Conservation (phyloP, 2,797 vertebrate species). For the Tenualosa thibaudeaui region DNA sequence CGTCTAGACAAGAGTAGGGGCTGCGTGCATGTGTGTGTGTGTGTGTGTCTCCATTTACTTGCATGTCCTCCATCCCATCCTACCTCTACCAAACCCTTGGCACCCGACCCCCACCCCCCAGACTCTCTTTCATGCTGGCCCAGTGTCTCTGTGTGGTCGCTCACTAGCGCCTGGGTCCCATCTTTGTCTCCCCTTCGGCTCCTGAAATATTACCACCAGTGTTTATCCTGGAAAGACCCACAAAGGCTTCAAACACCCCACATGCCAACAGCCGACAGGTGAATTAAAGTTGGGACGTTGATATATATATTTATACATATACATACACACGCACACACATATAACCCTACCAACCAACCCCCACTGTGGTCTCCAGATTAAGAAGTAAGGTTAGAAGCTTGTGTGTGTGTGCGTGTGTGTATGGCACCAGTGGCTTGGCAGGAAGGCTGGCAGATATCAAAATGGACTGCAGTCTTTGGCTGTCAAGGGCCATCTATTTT, state of each 20-base stretch:
- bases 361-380: neutral
- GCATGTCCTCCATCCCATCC: neutral
- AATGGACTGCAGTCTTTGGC: neutral
- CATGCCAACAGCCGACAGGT: neutral
- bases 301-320: neutral
- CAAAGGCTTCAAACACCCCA: neutral
- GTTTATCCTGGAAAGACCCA: neutral
- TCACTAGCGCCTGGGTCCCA: neutral
- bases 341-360: neutral
- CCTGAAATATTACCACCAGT: neutral
- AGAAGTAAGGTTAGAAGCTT: neutral
- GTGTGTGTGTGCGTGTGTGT: neutral
- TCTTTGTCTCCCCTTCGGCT: neutral
- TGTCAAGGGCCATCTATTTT: neutral
- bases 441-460: neutral
- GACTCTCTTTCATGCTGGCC: slow-evolving; percentile 4
- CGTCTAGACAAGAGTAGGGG: slow-evolving; percentile 43
- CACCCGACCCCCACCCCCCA: no score
- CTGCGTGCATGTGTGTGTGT: neutral
- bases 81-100: no score
- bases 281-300: neutral
- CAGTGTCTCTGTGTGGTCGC: slow-evolving; percentile 5
- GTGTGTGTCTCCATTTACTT: neutral
- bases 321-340: no score
- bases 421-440: neutral